These are phyloP conservation scores for Rotaria socialis DNA, from an alignment of 2,888 invertebrate species.

Conservation along the genomic window DNA sequence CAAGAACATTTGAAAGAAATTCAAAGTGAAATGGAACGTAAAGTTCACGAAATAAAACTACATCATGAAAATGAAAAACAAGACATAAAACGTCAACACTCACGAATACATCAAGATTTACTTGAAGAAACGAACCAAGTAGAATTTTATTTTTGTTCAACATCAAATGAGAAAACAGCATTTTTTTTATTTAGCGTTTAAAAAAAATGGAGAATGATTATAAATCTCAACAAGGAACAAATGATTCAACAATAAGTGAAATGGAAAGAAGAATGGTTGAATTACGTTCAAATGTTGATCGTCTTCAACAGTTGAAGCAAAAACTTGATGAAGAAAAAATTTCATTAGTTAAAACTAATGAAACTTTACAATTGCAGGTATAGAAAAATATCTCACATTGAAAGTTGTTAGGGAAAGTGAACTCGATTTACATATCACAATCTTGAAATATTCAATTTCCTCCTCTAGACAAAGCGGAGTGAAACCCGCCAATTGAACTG, in stretches of 20 bases:
- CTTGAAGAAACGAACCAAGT: constrained; percentile 21
- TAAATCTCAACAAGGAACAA: constrained; percentile 19
- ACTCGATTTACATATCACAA: no score
- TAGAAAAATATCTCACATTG: no score
- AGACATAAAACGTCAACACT: background rate
- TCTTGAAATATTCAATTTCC: no score
- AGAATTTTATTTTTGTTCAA: background rate
- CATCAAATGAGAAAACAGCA: no score
- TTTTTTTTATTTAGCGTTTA: background rate
- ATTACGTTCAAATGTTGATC: constrained; percentile 7
- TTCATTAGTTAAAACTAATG: constrained; percentile 15
- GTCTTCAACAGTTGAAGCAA: background rate
- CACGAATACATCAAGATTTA: constrained; percentile 13
- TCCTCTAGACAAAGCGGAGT: no score
- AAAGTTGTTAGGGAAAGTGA: no score
- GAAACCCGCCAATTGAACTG: no score
- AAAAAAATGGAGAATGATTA: constrained; percentile 37
- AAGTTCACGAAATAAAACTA: background rate
- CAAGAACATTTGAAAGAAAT: background rate
- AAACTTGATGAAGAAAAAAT: constrained; percentile 23
- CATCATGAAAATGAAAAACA: constrained; percentile 32
- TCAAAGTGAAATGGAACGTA: constrained; percentile 24
- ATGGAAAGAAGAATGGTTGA: constrained; percentile 27
- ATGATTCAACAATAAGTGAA: constrained; percentile 2
- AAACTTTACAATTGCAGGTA: constrained; percentile 2